Evolutionary conservation across 2,797 vertebrate genomes (phyloP), one percentile per base, ranked within the genome.

Genomic region (Hyperoplus immaculatus): DNA sequence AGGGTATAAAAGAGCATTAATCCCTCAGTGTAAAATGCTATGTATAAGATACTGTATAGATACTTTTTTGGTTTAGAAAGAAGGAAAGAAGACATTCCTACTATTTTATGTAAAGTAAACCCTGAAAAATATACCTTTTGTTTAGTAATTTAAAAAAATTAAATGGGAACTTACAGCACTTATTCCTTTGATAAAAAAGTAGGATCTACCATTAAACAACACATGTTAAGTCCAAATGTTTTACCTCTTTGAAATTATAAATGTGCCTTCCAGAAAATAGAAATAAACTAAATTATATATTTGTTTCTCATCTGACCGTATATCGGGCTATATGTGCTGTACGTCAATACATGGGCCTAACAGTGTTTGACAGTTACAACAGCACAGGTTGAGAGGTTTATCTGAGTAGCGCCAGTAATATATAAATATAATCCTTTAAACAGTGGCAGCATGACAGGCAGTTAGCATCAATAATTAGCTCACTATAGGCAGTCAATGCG

Each of bases 381-480:
- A 75, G 73, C 61, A 67, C 69, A 74, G 75, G 77, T 75, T 88
- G 68, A 78, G 66, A 80, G 77, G 87, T 93, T 89, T 88, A 91
- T 91, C 81, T 81, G 63, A 53, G 71, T 63, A 58, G 63, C 47
- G 54, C 71, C 77, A 69, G 81, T 87, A 81, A 21, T 21, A 21
- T 21, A 21, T 21, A 21, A 21, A 21, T 21, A 21, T 21, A 21
- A 88, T 84, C 88, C 73, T 81, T 91, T 72, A 75, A 51, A 67
- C 77, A 77, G 43, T 86, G 88, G 83, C 87, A 89, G 89, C 83
- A 89, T 87, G 88, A 90, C 82, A 93, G 93, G 88, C 91, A 89
- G 92, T 94, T 93, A 94, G 87, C 89, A 85, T 93, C 89, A 92
- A 91, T 95, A 95, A 95, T 95, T 94, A 94, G 88, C 86, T 84